These are phyloP conservation scores for Drosophila rubida DNA, from an alignment of 2,888 invertebrate species.

Conservation along the genomic window DNA sequence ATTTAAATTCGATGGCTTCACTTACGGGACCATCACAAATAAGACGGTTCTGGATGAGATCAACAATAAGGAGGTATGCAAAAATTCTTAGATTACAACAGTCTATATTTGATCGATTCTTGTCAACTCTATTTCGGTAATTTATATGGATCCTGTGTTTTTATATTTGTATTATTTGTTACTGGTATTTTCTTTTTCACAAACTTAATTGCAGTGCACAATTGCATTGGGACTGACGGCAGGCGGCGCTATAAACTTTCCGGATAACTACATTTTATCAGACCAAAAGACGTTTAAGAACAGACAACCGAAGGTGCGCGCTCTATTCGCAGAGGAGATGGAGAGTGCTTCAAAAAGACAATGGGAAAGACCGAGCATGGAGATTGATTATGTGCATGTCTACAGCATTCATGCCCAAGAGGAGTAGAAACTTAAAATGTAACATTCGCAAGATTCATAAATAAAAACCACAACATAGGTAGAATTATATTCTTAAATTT, in stretches of 20 bases:
- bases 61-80: conserved; percentile 5
- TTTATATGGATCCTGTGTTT: too few species aligned
- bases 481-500: too few species aligned
- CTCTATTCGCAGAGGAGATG: not conserved
- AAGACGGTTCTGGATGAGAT: not conserved
- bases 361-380: conserved; percentile 36
- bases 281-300: not conserved
- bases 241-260: conserved; percentile 41
- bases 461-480: too few species aligned
- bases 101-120: too few species aligned
- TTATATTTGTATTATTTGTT: too few species aligned
- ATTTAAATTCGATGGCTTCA: conserved; percentile 33
- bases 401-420: conserved; percentile 27
- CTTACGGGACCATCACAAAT: conserved; percentile 33
- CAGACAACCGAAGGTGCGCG: fast-evolving
- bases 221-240: conserved; percentile 45
- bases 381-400: conserved; percentile 38
- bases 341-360: not conserved
- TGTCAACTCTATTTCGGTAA: too few species aligned
- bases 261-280: conserved; percentile 8
- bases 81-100: not conserved
- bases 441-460: too few species aligned
- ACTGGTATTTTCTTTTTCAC: too few species aligned
- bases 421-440: not conserved
- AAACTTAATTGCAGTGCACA: too few species aligned